These are phyloP conservation scores for Chinchilla lanigera DNA, from an alignment of 2,113 vertebrate genomes.

Conservation along the genomic window DNA sequence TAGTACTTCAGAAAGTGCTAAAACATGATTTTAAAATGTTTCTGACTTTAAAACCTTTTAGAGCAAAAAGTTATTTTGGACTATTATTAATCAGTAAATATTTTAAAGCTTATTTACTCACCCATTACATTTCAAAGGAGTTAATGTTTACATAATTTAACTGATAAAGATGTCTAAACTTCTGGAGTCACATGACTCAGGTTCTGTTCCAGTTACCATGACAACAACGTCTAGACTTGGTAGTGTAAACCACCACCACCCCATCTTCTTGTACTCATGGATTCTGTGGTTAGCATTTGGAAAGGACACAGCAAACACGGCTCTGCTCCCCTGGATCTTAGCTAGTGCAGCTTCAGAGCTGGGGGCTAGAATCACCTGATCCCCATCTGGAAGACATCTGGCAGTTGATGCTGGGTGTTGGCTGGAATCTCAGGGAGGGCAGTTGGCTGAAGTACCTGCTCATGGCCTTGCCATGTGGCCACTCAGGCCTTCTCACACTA, in stretches of 20 bases:
- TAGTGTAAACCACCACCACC: not conserved
- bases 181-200: not conserved
- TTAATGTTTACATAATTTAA: not conserved
- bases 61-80: not conserved
- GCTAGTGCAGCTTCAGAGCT: not conserved
- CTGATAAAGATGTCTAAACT: not conserved
- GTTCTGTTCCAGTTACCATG: not conserved
- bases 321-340: not conserved
- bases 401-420: not conserved
- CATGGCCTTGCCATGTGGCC: not conserved
- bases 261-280: not conserved
- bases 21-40: not conserved
- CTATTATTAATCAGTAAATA: constrained; percentile 22
- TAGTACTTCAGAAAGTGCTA: constrained; percentile 40
- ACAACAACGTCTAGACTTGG: not conserved
- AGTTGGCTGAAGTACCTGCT: not conserved
- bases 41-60: not conserved
- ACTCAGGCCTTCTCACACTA: not conserved
- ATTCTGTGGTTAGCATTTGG: not conserved
- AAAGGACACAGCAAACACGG: not conserved
- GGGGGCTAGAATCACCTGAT: not conserved
- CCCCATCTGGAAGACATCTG: not conserved
- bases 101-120: constrained; percentile 16
- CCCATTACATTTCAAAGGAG: not conserved
- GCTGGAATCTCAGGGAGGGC: not conserved